These are phyloP conservation scores for Neosalanx taihuensis DNA, from an alignment of 2,797 vertebrate species.

Conservation along the genomic window DNA sequence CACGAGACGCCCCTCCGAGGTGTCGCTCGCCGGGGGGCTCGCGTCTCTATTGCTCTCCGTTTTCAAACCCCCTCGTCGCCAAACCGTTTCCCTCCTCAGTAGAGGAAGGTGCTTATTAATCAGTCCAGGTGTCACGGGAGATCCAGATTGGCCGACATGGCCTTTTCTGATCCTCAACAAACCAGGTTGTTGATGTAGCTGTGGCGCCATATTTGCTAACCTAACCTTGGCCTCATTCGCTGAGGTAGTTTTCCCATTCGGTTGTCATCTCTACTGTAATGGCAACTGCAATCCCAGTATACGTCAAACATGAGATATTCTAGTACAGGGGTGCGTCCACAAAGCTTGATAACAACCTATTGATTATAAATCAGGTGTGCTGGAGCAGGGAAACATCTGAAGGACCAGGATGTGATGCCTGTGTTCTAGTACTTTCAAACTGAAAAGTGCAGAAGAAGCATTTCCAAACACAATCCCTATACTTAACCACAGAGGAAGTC, in stretches of 20 bases:
- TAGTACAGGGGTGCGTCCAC: too few relatives aligned
- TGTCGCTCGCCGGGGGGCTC: constrained; percentile 54
- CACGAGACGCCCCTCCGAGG: constrained; percentile 55
- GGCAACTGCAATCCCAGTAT: neutral
- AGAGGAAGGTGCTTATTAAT: too few relatives aligned
- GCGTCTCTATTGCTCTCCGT: constrained; percentile 47
- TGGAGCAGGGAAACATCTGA: too few relatives aligned
- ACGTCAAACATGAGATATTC: neutral
- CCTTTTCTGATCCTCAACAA: neutral
- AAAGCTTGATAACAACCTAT: too few relatives aligned
- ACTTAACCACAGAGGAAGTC: constrained; percentile 47
- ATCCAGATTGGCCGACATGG: neutral
- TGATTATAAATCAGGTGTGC: too few relatives aligned
- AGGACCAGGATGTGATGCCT: too few relatives aligned
- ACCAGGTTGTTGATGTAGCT: too few relatives aligned
- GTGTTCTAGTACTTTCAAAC: too few relatives aligned
- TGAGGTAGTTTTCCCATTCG: neutral
- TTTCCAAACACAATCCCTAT: neutral
- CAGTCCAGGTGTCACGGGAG: too few relatives aligned
- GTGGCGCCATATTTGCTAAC: too few relatives aligned
- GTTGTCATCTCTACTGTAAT: neutral
- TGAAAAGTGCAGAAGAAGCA: neutral
- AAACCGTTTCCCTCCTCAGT: constrained; percentile 39
- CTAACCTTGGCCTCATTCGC: neutral
- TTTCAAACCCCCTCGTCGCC: constrained; percentile 15